Evolutionary conservation across 2,113 vertebrate genomes (phyloP).

Genomic region (Sorex fumeus): DNA sequence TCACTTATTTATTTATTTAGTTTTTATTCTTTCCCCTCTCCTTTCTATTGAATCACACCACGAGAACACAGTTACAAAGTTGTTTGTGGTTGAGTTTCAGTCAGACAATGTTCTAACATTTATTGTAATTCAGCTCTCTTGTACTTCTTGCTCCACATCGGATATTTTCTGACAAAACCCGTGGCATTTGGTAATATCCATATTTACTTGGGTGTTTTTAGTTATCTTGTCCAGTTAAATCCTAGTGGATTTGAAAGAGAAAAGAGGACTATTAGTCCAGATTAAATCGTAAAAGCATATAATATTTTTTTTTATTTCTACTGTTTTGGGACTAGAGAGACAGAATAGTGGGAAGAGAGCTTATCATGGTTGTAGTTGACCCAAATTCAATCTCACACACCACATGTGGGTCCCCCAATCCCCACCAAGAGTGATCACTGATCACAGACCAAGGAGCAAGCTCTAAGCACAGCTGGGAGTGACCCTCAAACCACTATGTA

Average conservation of each 20-base stretch:
- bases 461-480: too few relatives aligned
- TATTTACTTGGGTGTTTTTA: slow-evolving; percentile 16
- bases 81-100: neutral
- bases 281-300: slow-evolving; percentile 10
- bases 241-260: slow-evolving; percentile 36
- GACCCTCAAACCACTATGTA: too few relatives aligned
- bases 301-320: too few relatives aligned
- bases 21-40: too few relatives aligned
- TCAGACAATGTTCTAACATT: neutral
- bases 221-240: slow-evolving; percentile 49
- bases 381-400: too few relatives aligned
- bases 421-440: too few relatives aligned
- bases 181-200: neutral
- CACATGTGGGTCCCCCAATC: too few relatives aligned
- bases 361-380: too few relatives aligned
- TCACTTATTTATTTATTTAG: slow-evolving; percentile 30
- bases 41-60: neutral
- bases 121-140: neutral
- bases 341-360: too few relatives aligned
- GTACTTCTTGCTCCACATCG: slow-evolving; percentile 40
- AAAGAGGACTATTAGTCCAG: slow-evolving; percentile 11
- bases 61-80: too few relatives aligned
- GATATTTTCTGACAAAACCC: slow-evolving; percentile 25
- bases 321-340: too few relatives aligned
- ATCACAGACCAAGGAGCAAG: too few relatives aligned